Evolutionary conservation across 2,113 vertebrate genomes (phyloP).

Genomic region (Australoheros scitulus): DNA sequence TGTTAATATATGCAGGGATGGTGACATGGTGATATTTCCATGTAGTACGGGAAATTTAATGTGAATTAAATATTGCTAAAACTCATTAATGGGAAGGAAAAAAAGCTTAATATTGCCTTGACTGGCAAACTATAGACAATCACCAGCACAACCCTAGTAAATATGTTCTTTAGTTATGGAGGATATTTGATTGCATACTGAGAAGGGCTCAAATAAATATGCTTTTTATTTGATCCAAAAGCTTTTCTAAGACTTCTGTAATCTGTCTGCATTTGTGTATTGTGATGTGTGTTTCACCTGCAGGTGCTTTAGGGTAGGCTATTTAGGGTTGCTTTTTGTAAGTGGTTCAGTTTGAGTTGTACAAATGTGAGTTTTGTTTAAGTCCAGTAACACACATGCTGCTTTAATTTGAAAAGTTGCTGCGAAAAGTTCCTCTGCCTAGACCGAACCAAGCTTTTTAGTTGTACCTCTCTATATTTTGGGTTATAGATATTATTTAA

Average conservation of each 20-base stretch:
- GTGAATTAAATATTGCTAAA: neutral
- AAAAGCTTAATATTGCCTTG: neutral
- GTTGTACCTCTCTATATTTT: neutral
- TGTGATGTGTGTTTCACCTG: neutral
- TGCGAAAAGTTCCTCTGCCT: neutral
- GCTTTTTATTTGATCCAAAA: neutral
- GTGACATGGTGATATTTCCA: neutral
- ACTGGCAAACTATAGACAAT: neutral
- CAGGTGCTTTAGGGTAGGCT: neutral
- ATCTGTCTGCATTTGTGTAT: neutral
- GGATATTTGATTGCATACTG: neutral
- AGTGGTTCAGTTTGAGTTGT: neutral
- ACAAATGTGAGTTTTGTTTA: neutral
- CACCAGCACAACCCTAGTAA: neutral
- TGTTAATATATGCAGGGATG: neutral
- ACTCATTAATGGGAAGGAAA: neutral
- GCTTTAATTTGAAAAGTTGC: neutral
- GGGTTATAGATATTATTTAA: neutral
- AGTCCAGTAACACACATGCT: neutral
- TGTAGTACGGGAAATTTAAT: neutral
- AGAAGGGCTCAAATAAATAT: neutral
- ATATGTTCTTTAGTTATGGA: neutral
- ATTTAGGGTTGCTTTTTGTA: neutral
- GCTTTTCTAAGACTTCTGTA: neutral
- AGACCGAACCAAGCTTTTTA: neutral